These are phyloP conservation scores for Aphaenogaster ashmeadi DNA, from an alignment of 1,140 invertebrate species.

Conservation along the genomic window DNA sequence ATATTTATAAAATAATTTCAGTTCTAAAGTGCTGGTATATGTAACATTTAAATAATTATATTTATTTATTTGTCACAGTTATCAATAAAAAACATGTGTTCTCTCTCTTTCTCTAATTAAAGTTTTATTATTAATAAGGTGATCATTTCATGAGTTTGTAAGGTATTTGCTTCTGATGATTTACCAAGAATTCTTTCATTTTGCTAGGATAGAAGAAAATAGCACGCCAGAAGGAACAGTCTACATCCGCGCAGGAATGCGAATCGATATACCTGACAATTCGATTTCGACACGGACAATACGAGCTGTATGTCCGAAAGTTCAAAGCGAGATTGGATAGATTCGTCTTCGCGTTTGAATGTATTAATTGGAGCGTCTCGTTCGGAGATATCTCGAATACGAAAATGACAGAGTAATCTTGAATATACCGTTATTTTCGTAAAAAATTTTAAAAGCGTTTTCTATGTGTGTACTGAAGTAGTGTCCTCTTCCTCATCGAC, in stretches of 20 bases:
- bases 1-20: background rate
- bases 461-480: background rate
- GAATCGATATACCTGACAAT: constrained; percentile 60
- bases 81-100: background rate
- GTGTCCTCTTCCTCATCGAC: background rate
- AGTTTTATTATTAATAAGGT: background rate
- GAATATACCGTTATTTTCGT: background rate
- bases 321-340: constrained; percentile 55
- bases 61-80: constrained; percentile 5
- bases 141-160: background rate
- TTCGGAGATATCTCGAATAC: background rate
- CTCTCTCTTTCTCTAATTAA: constrained; percentile 1
- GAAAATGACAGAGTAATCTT: background rate
- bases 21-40: background rate
- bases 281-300: constrained; percentile 50
- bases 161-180: background rate
- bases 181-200: constrained; percentile 28
- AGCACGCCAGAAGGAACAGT: background rate
- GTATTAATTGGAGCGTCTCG: constrained; percentile 26
- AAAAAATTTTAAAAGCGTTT: background rate
- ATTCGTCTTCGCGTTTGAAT: constrained; percentile 40
- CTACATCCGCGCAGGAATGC: constrained; percentile 32
- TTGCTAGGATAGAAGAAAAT: background rate
- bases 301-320: constrained; percentile 12
- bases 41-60: background rate